phyloP scores from a whole-genome alignment of 1,140 invertebrate species.

The Trichoplusia ni region DNA sequence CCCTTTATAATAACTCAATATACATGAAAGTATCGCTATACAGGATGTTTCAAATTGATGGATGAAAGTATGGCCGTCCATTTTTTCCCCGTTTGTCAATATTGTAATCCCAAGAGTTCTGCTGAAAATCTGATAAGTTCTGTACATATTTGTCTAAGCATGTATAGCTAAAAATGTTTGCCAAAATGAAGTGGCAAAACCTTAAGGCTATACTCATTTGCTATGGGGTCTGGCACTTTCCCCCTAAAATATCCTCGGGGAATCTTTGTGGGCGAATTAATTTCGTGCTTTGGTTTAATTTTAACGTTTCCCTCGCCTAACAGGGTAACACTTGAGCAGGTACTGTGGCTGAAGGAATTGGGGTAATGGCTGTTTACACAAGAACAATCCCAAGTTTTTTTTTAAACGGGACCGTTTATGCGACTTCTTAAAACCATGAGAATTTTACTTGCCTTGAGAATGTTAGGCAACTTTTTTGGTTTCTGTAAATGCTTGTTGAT shows the following conservation, averaged over 20 bases:
- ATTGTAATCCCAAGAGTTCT: not conserved
- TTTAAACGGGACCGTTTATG: not conserved
- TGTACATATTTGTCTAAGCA: slow-evolving; percentile 8
- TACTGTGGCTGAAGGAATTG: not conserved
- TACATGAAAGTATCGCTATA: too few relatives aligned
- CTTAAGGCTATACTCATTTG: slow-evolving; percentile 14
- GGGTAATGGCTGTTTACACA: not conserved
- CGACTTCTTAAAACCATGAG: too few relatives aligned
- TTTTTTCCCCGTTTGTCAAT: too few relatives aligned
- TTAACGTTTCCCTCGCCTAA: slow-evolving; percentile 8
- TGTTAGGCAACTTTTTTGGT: too few relatives aligned
- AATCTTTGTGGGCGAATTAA: slow-evolving; percentile 23
- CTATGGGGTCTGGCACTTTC: slow-evolving; percentile 19
- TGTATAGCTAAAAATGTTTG: slow-evolving; percentile 15
- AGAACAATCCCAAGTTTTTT: not conserved
- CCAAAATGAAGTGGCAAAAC: slow-evolving; percentile 1
- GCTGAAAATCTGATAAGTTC: not conserved
- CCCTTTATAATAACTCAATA: too few relatives aligned
- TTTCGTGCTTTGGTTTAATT: slow-evolving; percentile 20
- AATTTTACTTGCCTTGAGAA: too few relatives aligned
- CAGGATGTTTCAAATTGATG: too few relatives aligned
- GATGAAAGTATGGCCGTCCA: too few relatives aligned
- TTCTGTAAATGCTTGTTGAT: too few relatives aligned
- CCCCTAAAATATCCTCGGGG: slow-evolving; percentile 15
- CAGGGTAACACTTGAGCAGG: not conserved